Evolutionary conservation across 2,797 vertebrate species (phyloP).

Genomic region (Dicrostonyx torquatus): DNA sequence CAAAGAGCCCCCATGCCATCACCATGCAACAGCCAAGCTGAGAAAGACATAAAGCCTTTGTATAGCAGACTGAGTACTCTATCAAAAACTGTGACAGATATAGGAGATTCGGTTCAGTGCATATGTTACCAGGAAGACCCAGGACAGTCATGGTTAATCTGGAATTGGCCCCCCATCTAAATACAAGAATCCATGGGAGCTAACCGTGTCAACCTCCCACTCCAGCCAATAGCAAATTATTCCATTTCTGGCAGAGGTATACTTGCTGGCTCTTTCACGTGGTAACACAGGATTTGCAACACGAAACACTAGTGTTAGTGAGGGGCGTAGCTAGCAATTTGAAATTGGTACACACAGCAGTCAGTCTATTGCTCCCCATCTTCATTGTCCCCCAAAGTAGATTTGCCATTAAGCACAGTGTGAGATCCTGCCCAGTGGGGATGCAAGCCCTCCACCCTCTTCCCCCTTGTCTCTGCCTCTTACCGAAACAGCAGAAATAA

Average conservation of each 20-base stretch:
- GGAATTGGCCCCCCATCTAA: neutral
- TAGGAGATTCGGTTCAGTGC: neutral
- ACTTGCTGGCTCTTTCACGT: conserved; percentile 71
- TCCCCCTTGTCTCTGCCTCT: neutral
- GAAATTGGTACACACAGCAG: conserved; percentile 70
- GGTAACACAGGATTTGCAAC: conserved; percentile 71
- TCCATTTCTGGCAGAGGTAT: conserved; percentile 57
- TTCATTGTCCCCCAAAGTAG: conserved; percentile 53
- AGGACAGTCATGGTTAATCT: conserved; percentile 46
- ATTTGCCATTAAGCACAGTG: conserved; percentile 68
- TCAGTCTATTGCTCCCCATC: conserved; percentile 61
- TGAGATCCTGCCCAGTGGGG: conserved; percentile 23
- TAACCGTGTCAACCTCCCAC: conserved; percentile 67
- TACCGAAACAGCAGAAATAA: conserved; percentile 29
- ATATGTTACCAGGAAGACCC: neutral
- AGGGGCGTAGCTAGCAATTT: conserved; percentile 76
- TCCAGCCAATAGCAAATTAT: conserved; percentile 75
- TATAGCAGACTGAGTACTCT: neutral
- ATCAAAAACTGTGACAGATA: neutral
- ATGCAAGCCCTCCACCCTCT: conserved; percentile 18
- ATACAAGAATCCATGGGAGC: conserved; percentile 44
- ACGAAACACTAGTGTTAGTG: conserved; percentile 75
- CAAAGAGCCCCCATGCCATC: neutral
- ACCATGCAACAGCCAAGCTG: neutral
- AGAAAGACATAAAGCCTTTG: conserved; percentile 1